These are phyloP conservation scores for Tupaia chinensis DNA, from an alignment of 2,113 vertebrate genomes.

Conservation along the genomic window DNA sequence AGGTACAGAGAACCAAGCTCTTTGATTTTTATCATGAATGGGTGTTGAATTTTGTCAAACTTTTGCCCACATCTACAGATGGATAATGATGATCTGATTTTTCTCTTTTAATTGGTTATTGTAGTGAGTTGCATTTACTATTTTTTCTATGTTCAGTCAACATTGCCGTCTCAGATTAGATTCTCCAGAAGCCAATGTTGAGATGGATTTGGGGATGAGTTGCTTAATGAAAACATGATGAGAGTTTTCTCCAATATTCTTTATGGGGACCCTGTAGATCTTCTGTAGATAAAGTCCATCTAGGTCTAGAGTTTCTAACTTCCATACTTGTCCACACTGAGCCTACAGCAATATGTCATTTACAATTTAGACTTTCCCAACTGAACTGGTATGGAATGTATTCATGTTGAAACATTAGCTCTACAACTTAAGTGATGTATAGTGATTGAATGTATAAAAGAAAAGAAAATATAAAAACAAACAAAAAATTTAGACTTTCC, in stretches of 20 bases:
- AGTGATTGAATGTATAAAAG: too few relatives aligned
- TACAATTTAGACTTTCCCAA: neutral
- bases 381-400: too few relatives aligned
- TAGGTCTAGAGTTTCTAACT: neutral
- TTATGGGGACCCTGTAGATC: neutral
- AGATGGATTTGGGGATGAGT: neutral
- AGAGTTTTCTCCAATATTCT: neutral
- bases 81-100: neutral
- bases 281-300: neutral
- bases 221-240: neutral
- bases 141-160: neutral
- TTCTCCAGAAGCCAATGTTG: neutral
- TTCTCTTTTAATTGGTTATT: neutral
- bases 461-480: too few relatives aligned
- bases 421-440: too few relatives aligned
- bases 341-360: neutral
- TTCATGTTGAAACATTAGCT: too few relatives aligned
- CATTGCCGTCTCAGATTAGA: neutral
- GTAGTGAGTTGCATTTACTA: neutral
- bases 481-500: neutral
- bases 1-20: neutral
- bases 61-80: neutral
- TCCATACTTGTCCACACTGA: neutral
- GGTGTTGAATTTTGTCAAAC: neutral
- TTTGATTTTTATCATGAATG: neutral